Evolutionary conservation across 35 echinoderm and acorn worm species (phyloP).

Genomic region (Nesometra sesokonis): DNA sequence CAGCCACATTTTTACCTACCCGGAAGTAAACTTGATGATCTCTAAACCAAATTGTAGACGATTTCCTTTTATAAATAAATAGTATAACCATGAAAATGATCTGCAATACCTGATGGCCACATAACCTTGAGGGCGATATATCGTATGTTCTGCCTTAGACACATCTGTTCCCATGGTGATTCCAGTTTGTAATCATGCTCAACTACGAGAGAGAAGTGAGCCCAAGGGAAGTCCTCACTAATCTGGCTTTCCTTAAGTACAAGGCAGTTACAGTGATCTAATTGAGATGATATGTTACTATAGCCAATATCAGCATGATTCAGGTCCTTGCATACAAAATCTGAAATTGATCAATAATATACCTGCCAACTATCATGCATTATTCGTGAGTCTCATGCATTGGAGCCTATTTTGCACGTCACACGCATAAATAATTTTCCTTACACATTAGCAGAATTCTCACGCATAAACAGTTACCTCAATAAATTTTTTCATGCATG

Average conservation of each 20-base stretch:
- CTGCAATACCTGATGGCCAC: background rate
- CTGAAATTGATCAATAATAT: too few relatives aligned
- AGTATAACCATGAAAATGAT: background rate
- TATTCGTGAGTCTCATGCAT: too few relatives aligned
- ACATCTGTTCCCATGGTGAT: slow-evolving; percentile 45
- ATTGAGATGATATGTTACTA: background rate
- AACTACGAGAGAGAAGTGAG: slow-evolving; percentile 63
- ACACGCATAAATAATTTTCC: too few relatives aligned
- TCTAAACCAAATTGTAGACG: too few relatives aligned
- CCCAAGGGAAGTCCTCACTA: slow-evolving; percentile 60
- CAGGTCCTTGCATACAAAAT: background rate
- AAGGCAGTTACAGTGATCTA: slow-evolving; percentile 57
- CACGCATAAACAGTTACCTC: too few relatives aligned
- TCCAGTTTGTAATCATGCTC: slow-evolving; percentile 23
- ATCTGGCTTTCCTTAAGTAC: slow-evolving; percentile 30
- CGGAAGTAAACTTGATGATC: background rate
- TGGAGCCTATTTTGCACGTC: too few relatives aligned
- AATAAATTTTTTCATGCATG: too few relatives aligned
- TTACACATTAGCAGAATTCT: too few relatives aligned
- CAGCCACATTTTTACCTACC: background rate
- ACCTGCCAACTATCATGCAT: too few relatives aligned
- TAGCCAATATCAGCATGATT: background rate
- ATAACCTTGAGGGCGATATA: slow-evolving; percentile 34
- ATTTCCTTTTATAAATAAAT: background rate
- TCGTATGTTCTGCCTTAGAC: slow-evolving; percentile 57